Percentiles rank a stretch among this genome's conserved stretches.
Conservation (phyloP, 1,140 invertebrate species). For the Pseudomyrmex cubaensis region DNA sequence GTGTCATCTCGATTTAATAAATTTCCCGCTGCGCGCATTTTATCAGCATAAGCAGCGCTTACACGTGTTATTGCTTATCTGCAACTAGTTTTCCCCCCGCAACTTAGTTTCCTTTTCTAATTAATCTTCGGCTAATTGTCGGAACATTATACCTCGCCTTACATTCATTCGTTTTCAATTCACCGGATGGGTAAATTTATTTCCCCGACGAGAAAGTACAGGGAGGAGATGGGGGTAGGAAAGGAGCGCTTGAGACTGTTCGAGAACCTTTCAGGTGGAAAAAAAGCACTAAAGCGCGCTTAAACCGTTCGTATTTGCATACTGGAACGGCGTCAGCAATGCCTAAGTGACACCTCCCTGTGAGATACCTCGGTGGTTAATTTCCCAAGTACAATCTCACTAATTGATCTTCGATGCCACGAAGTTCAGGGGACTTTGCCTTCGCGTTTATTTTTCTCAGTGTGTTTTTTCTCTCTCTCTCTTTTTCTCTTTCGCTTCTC, state of each 20-base stretch:
- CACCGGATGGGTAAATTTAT: neutral
- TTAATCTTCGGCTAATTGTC: too few relatives aligned
- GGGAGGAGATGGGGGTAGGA: neutral
- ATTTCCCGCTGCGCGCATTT: too few relatives aligned
- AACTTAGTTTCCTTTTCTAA: too few relatives aligned
- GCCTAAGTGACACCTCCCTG: constrained; percentile 10
- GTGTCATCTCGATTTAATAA: too few relatives aligned
- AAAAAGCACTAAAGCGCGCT: constrained; percentile 10
- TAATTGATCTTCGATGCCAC: constrained; percentile 43
- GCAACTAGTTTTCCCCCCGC: too few relatives aligned
- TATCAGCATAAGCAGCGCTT: too few relatives aligned
- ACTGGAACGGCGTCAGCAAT: constrained; percentile 23
- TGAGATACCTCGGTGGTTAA: constrained; percentile 16
- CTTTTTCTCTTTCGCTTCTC: neutral
- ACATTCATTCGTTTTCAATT: constrained; percentile 46
- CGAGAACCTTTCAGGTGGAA: constrained; percentile 47
- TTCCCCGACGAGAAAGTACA: neutral
- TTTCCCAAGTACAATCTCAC: constrained; percentile 9
- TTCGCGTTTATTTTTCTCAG: neutral
- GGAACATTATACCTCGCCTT: constrained; percentile 13
- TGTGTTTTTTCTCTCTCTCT: constrained; percentile 14
- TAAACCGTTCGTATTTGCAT: constrained; percentile 56
- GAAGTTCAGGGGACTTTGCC: neutral
- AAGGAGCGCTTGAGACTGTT: neutral
- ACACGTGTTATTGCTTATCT: too few relatives aligned